Evolutionary conservation across 2,797 vertebrate species (phyloP), one percentile per base, ranked within the genome.

Genomic region (Microchirus variegatus): DNA sequence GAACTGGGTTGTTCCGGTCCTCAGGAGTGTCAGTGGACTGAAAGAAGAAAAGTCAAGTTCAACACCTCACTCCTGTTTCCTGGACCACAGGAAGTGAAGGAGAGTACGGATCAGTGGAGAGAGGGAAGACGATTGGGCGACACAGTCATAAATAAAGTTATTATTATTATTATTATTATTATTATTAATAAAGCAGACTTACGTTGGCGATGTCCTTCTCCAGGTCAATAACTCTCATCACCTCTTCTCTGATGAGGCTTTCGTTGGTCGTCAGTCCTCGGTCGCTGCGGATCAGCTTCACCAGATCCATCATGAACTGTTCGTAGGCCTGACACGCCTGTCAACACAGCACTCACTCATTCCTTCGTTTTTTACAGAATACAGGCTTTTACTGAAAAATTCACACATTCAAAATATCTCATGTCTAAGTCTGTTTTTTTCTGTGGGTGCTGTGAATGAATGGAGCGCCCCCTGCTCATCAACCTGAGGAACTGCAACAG

Each of bases 131-230:
- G 19, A 52, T 51, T 58, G 15, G 19, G 41, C 19, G 53, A 50
- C 17, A 64, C 54, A 68, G 22, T 17, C 9, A 65, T n/a, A n/a
- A n/a, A n/a, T n/a, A n/a, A n/a, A n/a, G n/a, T n/a, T n/a, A n/a
- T n/a, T n/a, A n/a, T n/a, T n/a, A n/a, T n/a, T n/a, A n/a, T n/a
- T n/a, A n/a, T n/a, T n/a, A n/a, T n/a, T n/a, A n/a, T n/a, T n/a
- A n/a, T n/a, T n/a, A n/a, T n/a, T n/a, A n/a, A n/a, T n/a, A n/a
- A 76, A 40, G 13, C 9, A 22, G 10, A 38, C 94, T 97, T 94
- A 99, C 97, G 5, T 96, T 95, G 53, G 97, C 96, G 48, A 99
- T 95, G 70, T 96, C 96, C 67, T 93, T 95, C 87, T 99, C 97
- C 90, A 99, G 80, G 42, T 94, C 91, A 92, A 98, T 94, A 51